These are phyloP conservation scores for Oxycera nigricornis DNA, from an alignment of 2,888 invertebrate species.

Conservation along the genomic window DNA sequence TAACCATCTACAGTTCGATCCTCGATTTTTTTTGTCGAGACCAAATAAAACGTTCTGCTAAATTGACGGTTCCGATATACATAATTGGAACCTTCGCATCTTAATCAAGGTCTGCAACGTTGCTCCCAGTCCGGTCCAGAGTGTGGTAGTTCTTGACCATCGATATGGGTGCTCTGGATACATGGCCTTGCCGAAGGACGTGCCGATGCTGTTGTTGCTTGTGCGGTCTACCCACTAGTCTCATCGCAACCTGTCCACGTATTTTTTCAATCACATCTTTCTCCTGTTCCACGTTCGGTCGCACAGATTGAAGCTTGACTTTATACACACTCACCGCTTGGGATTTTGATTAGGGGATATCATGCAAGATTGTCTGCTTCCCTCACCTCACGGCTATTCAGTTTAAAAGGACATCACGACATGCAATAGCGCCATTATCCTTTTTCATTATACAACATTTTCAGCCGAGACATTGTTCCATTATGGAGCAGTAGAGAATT, in stretches of 20 bases:
- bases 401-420: constrained; percentile 1
- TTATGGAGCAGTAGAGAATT: not conserved
- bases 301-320: constrained; percentile 18
- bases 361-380: not conserved
- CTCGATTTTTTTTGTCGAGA: too few relatives aligned
- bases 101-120: not conserved
- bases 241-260: not conserved
- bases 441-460: not conserved
- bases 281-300: not conserved
- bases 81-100: not conserved
- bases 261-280: not conserved
- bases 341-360: not conserved
- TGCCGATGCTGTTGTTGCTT: not conserved
- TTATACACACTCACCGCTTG: not conserved
- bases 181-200: constrained; percentile 4
- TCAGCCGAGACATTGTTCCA: not conserved
- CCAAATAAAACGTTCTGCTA: not conserved
- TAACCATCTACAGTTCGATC: too few relatives aligned
- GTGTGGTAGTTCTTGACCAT: not conserved
- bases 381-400: not conserved
- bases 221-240: not conserved
- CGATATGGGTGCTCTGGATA: not conserved
- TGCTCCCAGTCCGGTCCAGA: not conserved
- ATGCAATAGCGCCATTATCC: constrained; percentile 3
- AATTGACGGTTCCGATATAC: constrained; percentile 7